These are phyloP conservation scores for Mola mola DNA, from an alignment of 2,113 vertebrate genomes.

Conservation along the genomic window DNA sequence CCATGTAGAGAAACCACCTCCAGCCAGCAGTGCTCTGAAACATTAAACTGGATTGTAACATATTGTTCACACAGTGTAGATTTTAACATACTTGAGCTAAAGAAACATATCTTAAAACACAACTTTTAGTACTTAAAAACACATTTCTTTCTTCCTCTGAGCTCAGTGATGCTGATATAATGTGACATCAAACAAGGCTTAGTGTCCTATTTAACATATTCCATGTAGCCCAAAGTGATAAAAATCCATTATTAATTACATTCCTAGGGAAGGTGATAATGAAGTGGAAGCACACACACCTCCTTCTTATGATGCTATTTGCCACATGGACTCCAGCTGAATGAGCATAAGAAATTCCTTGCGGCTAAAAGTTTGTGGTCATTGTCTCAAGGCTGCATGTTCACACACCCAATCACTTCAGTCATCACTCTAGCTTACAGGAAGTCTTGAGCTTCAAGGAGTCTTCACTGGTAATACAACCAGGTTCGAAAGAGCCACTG, in stretches of 20 bases:
- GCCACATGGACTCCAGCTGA: conserved; percentile 75
- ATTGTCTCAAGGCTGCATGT: conserved; percentile 63
- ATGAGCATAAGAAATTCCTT: conserved; percentile 79
- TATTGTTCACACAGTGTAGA: conserved; percentile 9
- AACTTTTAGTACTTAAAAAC: too few relatives aligned
- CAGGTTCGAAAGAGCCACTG: conserved; percentile 40
- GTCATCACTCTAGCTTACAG: conserved; percentile 37
- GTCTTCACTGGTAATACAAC: conserved; percentile 31
- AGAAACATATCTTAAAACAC: background rate
- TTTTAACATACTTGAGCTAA: background rate
- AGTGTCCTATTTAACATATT: conserved; percentile 3
- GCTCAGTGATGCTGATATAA: background rate
- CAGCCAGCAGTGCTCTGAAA: conserved; percentile 92
- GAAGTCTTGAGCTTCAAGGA: conserved; percentile 9
- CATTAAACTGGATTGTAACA: conserved; percentile 18
- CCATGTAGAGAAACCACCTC: conserved; percentile 97
- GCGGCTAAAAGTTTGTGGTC: conserved; percentile 74
- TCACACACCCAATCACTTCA: conserved; percentile 64
- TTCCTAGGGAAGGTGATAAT: conserved; percentile 31
- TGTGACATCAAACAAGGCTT: conserved; percentile 21
- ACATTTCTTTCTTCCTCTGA: background rate
- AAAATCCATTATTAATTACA: conserved; percentile 27
- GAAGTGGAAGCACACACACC: conserved; percentile 70
- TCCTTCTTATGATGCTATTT: conserved; percentile 72
- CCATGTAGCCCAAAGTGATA: conserved; percentile 12